Conservation (phyloP, 2,797 vertebrate genomes). For the Pempheris klunzingeri region DNA sequence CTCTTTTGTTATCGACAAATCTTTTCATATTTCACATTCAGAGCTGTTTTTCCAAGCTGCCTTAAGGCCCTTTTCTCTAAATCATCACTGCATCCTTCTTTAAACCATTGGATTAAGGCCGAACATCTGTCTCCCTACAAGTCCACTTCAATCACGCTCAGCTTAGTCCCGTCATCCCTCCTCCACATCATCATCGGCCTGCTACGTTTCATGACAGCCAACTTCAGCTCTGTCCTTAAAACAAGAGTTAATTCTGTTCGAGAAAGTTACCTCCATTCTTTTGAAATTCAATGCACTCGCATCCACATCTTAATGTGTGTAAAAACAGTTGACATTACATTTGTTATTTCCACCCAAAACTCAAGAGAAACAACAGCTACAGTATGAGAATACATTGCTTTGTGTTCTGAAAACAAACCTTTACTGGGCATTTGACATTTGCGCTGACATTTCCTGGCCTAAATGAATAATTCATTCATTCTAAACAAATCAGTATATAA, state of each 20-base stretch:
- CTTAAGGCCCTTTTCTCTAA: conserved; percentile 5
- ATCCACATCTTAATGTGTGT: not conserved
- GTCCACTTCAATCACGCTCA: conserved; percentile 50
- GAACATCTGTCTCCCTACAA: conserved; percentile 66
- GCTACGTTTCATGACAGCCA: not conserved
- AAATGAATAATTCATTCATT: not conserved
- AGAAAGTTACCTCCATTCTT: not conserved
- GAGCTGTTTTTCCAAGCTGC: conserved; percentile 4
- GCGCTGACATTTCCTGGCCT: not conserved
- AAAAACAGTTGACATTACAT: not conserved
- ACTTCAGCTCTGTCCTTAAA: not conserved
- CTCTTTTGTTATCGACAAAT: conserved; percentile 9
- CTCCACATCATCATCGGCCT: conserved; percentile 30
- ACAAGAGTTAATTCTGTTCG: not conserved
- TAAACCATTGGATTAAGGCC: conserved; percentile 62
- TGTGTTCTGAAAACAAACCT: conserved; percentile 2
- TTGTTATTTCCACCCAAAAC: not conserved
- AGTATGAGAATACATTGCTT: not conserved
- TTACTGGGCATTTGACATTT: not conserved
- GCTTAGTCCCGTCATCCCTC: conserved; percentile 25
- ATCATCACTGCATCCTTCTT: conserved; percentile 34
- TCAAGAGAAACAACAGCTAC: not conserved
- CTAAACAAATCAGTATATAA: not conserved
- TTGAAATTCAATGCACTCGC: not conserved
- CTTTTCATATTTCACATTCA: not conserved